These are phyloP conservation scores for Phortica variegata DNA, from an alignment of 1,140 invertebrate species.

Conservation along the genomic window DNA sequence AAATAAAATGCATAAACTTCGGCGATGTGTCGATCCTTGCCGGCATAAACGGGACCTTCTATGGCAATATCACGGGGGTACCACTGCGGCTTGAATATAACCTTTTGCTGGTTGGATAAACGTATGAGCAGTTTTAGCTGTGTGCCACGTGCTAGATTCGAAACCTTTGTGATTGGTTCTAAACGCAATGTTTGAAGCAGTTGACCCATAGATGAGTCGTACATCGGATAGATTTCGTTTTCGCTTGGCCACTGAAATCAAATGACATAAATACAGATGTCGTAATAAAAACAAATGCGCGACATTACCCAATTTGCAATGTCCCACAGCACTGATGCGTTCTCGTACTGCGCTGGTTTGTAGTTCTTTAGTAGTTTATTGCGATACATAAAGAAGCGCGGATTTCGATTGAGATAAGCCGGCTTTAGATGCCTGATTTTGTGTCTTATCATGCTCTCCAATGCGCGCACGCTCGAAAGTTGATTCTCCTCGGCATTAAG, in stretches of 20 bases:
- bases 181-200: conserved; percentile 70
- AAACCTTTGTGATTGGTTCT: conserved; percentile 71
- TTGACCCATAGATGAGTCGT: conserved; percentile 67
- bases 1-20: conserved; percentile 95
- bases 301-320: conserved; percentile 55
- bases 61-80: conserved; percentile 76
- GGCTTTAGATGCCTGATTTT: conserved; percentile 51
- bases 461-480: conserved; percentile 38
- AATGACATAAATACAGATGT: conserved; percentile 11
- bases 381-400: conserved; percentile 53
- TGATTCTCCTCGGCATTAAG: conserved; percentile 48
- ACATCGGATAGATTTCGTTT: conserved; percentile 66
- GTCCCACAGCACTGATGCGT: conserved; percentile 53
- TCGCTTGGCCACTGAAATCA: conserved; percentile 69
- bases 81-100: conserved; percentile 90
- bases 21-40: conserved; percentile 89
- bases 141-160: conserved; percentile 78
- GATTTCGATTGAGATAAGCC: conserved; percentile 53
- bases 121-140: conserved; percentile 85
- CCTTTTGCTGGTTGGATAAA: conserved; percentile 75
- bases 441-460: conserved; percentile 44
- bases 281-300: conserved; percentile 12
- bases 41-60: conserved; percentile 78
- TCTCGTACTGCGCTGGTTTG: conserved; percentile 40
- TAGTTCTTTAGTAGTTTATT: conserved; percentile 55